phyloP scores from a whole-genome alignment of 2,113 vertebrate species.

The Aplodontia rufa region DNA sequence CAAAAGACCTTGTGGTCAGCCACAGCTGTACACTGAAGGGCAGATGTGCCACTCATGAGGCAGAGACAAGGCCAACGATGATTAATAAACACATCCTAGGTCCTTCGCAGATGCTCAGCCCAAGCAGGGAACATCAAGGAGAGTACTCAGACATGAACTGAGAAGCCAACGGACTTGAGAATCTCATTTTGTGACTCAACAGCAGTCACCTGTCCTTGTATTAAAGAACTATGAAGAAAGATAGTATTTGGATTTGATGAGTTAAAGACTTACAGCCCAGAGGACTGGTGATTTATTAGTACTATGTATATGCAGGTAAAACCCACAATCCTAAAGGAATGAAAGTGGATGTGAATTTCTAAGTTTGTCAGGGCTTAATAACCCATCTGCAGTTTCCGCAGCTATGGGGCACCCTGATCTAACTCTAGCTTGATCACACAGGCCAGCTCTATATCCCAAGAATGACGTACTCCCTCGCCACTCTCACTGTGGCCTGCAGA shows the following conservation, averaged over 20 bases:
- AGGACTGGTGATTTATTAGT: not conserved
- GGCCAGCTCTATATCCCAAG: not conserved
- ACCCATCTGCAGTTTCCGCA: not conserved
- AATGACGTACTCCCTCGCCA: not conserved
- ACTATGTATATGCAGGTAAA: not conserved
- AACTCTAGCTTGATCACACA: not conserved
- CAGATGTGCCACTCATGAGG: not conserved
- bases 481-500: not conserved
- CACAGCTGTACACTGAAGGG: conserved; percentile 63
- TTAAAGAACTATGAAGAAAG: not conserved
- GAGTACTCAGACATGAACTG: not conserved
- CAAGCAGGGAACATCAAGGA: not conserved
- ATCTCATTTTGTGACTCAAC: not conserved
- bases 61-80: not conserved
- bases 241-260: not conserved
- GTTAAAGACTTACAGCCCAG: not conserved
- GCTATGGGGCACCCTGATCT: too few species aligned
- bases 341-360: not conserved
- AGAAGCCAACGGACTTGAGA: not conserved
- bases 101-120: not conserved
- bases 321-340: not conserved
- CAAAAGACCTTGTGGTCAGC: conserved; percentile 31
- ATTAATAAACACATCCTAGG: not conserved
- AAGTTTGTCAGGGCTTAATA: not conserved
- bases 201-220: not conserved